These are phyloP conservation scores for Arvicanthis niloticus DNA, from an alignment of 2,113 vertebrate genomes.

Conservation along the genomic window DNA sequence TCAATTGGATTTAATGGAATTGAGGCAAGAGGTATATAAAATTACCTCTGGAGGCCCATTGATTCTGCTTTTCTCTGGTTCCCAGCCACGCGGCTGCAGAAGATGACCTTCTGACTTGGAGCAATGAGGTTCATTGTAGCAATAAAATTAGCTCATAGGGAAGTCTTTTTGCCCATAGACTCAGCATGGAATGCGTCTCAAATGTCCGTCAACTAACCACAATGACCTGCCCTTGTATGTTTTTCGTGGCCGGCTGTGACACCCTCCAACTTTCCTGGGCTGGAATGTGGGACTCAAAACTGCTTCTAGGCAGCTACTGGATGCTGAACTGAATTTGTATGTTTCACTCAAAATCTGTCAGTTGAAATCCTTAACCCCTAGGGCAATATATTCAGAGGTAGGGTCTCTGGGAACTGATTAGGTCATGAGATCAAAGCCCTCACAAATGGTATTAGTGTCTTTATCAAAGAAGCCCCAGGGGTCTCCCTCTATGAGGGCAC, in stretches of 20 bases:
- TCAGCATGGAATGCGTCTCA: constrained; percentile 81
- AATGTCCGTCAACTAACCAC: constrained; percentile 75
- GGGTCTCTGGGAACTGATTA: not conserved
- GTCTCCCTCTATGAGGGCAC: not conserved
- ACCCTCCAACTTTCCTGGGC: not conserved
- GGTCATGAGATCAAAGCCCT: not conserved
- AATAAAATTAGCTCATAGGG: constrained; percentile 74
- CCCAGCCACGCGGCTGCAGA: constrained; percentile 35
- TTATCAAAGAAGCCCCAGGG: not conserved
- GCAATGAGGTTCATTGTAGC: constrained; percentile 68
- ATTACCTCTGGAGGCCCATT: constrained; percentile 37
- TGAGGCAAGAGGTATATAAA: constrained; percentile 58
- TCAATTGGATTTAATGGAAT: constrained; percentile 52
- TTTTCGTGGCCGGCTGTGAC: constrained; percentile 50
- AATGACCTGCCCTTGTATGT: constrained; percentile 78
- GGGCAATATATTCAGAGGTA: not conserved
- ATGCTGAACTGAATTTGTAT: not conserved
- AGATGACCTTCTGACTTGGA: constrained; percentile 74
- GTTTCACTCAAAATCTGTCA: not conserved
- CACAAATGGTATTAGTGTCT: not conserved
- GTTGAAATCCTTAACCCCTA: not conserved
- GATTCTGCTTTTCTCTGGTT: constrained; percentile 62
- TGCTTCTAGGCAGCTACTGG: not conserved
- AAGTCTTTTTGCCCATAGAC: constrained; percentile 77
- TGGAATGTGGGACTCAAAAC: not conserved